Percentiles rank a stretch among this genome's conserved stretches.
Evolutionary conservation across 2,113 vertebrate genomes (phyloP).

Genomic region (Oxyura jamaicensis): DNA sequence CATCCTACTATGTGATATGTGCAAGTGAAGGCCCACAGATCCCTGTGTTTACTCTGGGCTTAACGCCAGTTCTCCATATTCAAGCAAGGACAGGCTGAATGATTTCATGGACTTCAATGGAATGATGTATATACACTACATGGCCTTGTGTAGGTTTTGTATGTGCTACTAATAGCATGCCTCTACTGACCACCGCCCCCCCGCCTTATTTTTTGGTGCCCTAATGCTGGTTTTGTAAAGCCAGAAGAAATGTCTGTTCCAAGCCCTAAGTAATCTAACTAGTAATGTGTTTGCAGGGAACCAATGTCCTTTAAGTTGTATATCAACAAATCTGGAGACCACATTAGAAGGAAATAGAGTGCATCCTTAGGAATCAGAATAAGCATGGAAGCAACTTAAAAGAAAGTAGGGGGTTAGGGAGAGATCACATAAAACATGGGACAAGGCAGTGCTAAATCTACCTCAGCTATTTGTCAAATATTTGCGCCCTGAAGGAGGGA

Average conservation of each 20-base stretch:
- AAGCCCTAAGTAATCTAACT: background rate
- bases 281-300: background rate
- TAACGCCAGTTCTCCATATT: background rate
- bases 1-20: fast-evolving
- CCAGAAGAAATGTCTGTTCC: background rate
- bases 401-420: background rate
- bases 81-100: background rate
- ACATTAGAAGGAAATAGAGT: background rate
- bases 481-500: no score
- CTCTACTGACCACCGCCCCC: background rate
- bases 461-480: background rate
- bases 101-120: background rate
- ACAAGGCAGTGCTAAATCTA: background rate
- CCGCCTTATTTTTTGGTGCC: background rate
- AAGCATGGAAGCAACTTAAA: background rate
- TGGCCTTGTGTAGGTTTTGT: background rate
- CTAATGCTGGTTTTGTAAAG: background rate
- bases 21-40: background rate
- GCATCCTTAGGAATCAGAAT: background rate
- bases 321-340: background rate
- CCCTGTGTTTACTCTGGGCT: background rate
- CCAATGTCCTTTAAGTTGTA: fast-evolving
- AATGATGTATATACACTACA: background rate
- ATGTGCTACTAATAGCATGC: background rate
- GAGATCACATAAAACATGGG: background rate